Percentiles rank a stretch among this genome's conserved stretches.
Conservation (phyloP, 2,113 vertebrate species). For the Felis catus region F.catus_Fca126_mat1.0 CM031412.1:149928501-149929000, state of each 20-base stretch:
- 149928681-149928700: not conserved
- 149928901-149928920: not conserved
- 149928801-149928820: not conserved
- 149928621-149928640: not conserved
- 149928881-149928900: not conserved
- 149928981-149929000: not conserved
- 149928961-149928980: not conserved
- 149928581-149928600: not conserved
- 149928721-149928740: not conserved
- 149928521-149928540: conserved; percentile 20
- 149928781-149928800: not conserved
- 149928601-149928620: not conserved
- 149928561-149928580: not conserved
- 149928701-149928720: not conserved
- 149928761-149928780: not conserved
- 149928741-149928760: not conserved
- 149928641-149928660: not conserved
- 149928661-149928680: not conserved
- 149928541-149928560: not conserved
- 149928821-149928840: not conserved
- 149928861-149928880: not conserved
- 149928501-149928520: not conserved
- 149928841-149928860: not conserved
- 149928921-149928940: not conserved
- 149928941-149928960: not conserved